phyloP scores from a whole-genome alignment of 1,140 invertebrate species.

The Lepidurus packardi region DNA sequence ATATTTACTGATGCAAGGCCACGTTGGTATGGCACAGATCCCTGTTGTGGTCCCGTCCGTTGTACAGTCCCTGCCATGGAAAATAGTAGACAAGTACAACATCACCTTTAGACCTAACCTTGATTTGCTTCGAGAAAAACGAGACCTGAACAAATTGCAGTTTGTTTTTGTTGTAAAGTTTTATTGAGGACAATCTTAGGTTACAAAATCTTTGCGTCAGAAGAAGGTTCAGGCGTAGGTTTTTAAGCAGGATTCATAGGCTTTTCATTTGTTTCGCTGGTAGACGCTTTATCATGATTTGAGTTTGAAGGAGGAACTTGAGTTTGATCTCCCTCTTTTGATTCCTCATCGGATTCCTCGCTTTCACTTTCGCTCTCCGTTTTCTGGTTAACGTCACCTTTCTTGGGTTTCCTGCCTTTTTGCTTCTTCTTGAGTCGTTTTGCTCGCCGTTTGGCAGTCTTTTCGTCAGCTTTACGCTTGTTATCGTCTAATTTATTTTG shows the following conservation, averaged over 20 bases:
- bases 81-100: slow-evolving; percentile 22
- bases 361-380: slow-evolving; percentile 24
- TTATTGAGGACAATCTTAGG: no score
- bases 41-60: slow-evolving; percentile 20
- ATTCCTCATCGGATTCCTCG: slow-evolving; percentile 23
- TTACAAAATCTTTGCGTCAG: no score
- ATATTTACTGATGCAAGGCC: slow-evolving; percentile 5
- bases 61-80: slow-evolving; percentile 20
- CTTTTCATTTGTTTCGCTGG: background rate
- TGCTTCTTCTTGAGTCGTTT: slow-evolving; percentile 74
- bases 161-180: no score
- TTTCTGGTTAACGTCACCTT: slow-evolving; percentile 35
- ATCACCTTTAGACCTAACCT: slow-evolving; percentile 12
- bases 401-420: slow-evolving; percentile 51
- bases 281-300: background rate
- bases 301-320: no score
- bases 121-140: background rate
- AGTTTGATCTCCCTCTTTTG: background rate
- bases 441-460: slow-evolving; percentile 75
- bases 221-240: no score
- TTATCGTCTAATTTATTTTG: slow-evolving; percentile 75
- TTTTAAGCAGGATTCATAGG: background rate
- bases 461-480: slow-evolving; percentile 64
- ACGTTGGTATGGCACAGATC: slow-evolving; percentile 16
- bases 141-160: background rate